A percentile compares a stretch with the other conserved stretches of the same genome.
Conservation (phyloP, 2,888 invertebrate species). For the Campoplex capitator region DNA sequence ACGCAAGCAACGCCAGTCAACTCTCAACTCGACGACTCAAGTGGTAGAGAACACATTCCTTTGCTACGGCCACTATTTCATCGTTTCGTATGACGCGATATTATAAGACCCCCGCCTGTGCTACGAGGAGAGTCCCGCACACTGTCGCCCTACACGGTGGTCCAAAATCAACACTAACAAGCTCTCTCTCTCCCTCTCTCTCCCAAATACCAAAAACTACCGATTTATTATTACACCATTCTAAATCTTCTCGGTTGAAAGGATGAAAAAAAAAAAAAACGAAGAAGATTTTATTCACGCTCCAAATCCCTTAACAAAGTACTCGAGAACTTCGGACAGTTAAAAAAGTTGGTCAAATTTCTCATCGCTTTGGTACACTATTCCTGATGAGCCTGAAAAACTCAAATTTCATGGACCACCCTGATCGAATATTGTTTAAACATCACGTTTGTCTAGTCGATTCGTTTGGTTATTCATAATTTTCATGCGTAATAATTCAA, state of each 20-base stretch:
- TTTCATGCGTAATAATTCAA: neutral
- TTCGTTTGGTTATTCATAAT: neutral
- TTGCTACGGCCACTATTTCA: slow-evolving; percentile 84
- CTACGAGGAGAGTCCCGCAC: slow-evolving; percentile 73
- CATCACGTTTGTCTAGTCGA: neutral
- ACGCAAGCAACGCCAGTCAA: slow-evolving; percentile 81
- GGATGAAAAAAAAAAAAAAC: neutral
- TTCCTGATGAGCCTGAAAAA: neutral
- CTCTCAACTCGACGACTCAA: slow-evolving; percentile 83
- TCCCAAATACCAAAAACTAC: slow-evolving; percentile 12
- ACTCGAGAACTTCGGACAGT: neutral
- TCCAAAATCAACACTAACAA: slow-evolving; percentile 78
- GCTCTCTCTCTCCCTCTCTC: neutral
- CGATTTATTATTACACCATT: slow-evolving; percentile 34
- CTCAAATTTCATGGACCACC: neutral
- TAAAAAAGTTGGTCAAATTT: slow-evolving; percentile 2
- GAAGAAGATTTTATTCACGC: neutral
- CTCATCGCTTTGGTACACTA: neutral
- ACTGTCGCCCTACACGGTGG: slow-evolving; percentile 81
- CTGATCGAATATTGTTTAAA: neutral
- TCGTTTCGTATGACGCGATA: slow-evolving; percentile 85
- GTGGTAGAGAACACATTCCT: slow-evolving; percentile 84
- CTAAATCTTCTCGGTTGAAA: neutral
- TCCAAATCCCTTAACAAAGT: neutral
- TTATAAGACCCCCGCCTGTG: slow-evolving; percentile 84